phyloP scores from a whole-genome alignment of 53 echinoderm and acorn worm species.

The Apostichopus leukothele region DNA sequence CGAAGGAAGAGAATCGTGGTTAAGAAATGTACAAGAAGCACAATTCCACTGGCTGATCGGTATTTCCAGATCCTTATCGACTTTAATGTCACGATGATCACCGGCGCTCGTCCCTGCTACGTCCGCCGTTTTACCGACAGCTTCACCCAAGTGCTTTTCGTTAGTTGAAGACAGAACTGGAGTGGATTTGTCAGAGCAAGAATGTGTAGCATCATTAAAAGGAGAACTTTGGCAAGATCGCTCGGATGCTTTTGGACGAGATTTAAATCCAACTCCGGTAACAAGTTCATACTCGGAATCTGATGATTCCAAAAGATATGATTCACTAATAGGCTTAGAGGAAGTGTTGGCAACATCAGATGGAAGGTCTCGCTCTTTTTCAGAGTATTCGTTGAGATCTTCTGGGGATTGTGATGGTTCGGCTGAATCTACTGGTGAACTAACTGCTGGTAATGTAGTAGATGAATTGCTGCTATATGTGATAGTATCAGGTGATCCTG shows the following conservation, averaged over 20 bases:
- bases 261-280: neutral
- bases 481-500: neutral
- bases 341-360: neutral
- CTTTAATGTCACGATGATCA: neutral
- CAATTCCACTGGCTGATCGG: constrained; percentile 57
- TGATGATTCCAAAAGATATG: neutral
- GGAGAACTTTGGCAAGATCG: neutral
- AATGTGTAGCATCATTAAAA: neutral
- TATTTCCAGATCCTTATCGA: neutral
- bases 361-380: neutral
- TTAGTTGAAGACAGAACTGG: neutral
- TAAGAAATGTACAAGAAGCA: constrained; percentile 71
- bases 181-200: neutral
- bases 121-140: neutral
- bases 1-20: constrained; percentile 65
- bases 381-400: neutral
- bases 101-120: neutral
- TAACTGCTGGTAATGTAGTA: neutral
- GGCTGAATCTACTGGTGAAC: neutral
- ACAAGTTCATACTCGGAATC: constrained; percentile 28
- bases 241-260: neutral
- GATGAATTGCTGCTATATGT: neutral
- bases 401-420: neutral
- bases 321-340: neutral
- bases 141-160: neutral